Conservation (phyloP, 2,888 invertebrate species). For the Arctia plantaginis region DNA sequence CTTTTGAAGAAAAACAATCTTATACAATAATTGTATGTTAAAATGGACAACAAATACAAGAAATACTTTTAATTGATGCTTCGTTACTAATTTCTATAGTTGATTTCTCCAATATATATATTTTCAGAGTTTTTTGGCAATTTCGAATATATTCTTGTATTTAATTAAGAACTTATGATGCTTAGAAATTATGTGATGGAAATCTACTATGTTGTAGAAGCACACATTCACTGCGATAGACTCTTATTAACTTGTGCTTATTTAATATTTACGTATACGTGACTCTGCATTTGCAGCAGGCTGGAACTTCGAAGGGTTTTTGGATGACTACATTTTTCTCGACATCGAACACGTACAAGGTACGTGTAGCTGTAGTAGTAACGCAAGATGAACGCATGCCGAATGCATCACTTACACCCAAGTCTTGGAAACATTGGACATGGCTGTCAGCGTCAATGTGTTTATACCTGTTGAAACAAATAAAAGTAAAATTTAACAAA, state of each 20-base stretch:
- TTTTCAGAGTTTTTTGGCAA: background rate
- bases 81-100: background rate
- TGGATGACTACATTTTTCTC: background rate
- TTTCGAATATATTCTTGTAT: background rate
- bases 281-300: constrained; percentile 13
- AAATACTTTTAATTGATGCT: background rate
- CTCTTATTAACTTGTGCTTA: background rate
- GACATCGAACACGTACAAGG: constrained; percentile 11
- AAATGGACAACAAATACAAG: background rate
- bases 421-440: constrained; percentile 2
- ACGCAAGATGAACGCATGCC: constrained; percentile 4
- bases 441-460: background rate
- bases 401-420: background rate
- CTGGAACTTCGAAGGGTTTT: constrained; percentile 10
- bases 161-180: background rate
- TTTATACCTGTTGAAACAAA: constrained; percentile 5
- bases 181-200: background rate
- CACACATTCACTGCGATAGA: background rate
- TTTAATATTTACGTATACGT: background rate
- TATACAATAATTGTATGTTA: too few relatives aligned
- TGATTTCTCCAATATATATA: background rate
- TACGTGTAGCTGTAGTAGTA: background rate
- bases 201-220: background rate
- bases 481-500: background rate
- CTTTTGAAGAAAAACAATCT: background rate